Conservation (phyloP, 1,140 invertebrate species). For the Theocolax elegans region DNA sequence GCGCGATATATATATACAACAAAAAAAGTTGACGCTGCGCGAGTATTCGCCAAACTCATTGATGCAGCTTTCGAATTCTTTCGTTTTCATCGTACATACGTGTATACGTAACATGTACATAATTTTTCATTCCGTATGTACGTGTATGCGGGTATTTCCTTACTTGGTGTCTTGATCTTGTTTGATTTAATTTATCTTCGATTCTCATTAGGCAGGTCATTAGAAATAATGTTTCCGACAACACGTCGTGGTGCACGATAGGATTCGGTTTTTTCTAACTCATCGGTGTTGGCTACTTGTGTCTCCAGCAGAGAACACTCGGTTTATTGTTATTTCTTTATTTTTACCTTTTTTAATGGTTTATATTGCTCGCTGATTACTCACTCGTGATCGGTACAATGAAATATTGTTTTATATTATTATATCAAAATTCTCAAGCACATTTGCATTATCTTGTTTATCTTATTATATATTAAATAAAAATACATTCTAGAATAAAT, state of each 20-base stretch:
- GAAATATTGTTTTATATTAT: no score
- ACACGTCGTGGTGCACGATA: neutral
- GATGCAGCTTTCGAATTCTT: neutral
- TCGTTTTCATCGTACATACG: neutral
- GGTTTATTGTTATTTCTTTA: neutral
- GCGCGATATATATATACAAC: no score
- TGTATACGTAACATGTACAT: no score
- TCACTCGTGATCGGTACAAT: no score
- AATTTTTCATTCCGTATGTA: neutral
- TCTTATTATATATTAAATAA: no score
- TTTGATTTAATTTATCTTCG: neutral
- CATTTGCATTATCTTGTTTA: no score
- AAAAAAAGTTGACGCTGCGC: neutral
- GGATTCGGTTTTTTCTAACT: no score
- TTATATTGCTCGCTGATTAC: no score
- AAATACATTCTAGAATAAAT: no score
- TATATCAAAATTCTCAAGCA: no score
- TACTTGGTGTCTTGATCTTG: neutral
- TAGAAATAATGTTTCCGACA: constrained; percentile 2
- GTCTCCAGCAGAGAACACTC: neutral
- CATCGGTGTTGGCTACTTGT: neutral
- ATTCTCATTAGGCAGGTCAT: neutral
- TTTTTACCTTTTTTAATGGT: no score
- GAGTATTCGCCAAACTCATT: constrained; percentile 1
- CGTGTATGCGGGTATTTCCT: neutral